phyloP scores from a whole-genome alignment of 2,113 vertebrate genomes.

The Phalacrocorax carbo region DNA sequence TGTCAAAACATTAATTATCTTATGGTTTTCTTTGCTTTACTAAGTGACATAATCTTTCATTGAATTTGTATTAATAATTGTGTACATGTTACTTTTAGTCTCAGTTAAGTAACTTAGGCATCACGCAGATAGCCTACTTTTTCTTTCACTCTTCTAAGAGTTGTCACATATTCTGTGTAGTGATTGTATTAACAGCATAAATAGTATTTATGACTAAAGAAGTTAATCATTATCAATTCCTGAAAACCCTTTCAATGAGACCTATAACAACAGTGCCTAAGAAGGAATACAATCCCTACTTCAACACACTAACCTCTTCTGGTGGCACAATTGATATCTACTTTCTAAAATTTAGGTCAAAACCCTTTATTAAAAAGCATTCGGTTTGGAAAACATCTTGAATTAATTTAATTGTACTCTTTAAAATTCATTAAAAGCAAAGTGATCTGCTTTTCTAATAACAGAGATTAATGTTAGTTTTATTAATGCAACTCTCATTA shows the following conservation, averaged over 20 bases:
- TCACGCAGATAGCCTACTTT: background rate
- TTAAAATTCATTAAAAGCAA: background rate
- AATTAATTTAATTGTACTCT: background rate
- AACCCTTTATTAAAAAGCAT: background rate
- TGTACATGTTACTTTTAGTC: background rate
- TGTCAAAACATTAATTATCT: background rate
- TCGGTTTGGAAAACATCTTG: background rate
- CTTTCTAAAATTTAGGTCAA: slow-evolving; percentile 3
- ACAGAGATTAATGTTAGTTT: slow-evolving; percentile 31
- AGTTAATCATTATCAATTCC: background rate
- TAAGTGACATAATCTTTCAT: background rate
- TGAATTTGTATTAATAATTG: background rate
- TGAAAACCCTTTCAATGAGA: background rate
- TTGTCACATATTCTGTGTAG: background rate
- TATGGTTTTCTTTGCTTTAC: background rate
- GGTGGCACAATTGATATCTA: background rate
- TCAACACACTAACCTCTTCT: background rate
- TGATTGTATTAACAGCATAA: background rate
- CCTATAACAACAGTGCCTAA: background rate
- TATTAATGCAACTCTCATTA: slow-evolving; percentile 18
- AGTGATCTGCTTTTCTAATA: background rate
- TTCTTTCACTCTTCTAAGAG: background rate
- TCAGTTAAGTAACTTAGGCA: background rate
- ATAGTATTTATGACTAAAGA: background rate
- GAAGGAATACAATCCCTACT: background rate